A percentile compares a stretch with the other conserved stretches of the same genome.
Evolutionary conservation across 35 echinoderm and acorn worm genomes (phyloP).

Genomic region (Lytechinus pictus): DNA sequence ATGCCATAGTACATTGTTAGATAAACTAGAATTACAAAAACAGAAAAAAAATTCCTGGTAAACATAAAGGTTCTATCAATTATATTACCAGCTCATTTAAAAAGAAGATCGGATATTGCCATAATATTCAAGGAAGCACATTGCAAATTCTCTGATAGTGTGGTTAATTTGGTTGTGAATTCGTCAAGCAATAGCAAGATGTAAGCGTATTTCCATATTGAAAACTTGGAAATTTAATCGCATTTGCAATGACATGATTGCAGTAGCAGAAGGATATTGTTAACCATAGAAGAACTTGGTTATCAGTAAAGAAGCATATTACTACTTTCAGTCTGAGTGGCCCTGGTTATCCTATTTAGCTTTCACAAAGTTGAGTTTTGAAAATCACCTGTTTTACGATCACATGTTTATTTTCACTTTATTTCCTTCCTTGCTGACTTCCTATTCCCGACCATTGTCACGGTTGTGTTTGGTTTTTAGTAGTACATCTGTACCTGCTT

Average conservation of each 20-base stretch:
- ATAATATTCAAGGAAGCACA: not conserved
- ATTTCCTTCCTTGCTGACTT: not conserved
- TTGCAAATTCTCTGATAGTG: not conserved
- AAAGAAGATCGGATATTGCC: not conserved
- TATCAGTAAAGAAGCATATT: not conserved
- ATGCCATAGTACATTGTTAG: no score
- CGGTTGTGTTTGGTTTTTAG: not conserved
- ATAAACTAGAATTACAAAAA: no score
- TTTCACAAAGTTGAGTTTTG: not conserved
- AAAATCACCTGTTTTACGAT: not conserved
- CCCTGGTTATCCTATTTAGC: not conserved
- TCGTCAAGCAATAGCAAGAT: not conserved
- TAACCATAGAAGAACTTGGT: not conserved
- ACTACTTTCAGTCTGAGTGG: not conserved
- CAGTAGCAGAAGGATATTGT: not conserved
- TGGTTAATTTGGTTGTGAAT: not conserved
- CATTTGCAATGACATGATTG: not conserved
- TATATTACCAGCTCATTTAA: no score
- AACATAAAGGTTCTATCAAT: no score
- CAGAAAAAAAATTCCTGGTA: no score
- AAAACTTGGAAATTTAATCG: not conserved
- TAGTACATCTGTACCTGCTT: not conserved
- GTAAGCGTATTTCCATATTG: not conserved
- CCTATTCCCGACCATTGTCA: not conserved
- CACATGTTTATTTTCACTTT: not conserved